Conservation (phyloP, 2,113 vertebrate genomes). For the Cathartes aura region DNA sequence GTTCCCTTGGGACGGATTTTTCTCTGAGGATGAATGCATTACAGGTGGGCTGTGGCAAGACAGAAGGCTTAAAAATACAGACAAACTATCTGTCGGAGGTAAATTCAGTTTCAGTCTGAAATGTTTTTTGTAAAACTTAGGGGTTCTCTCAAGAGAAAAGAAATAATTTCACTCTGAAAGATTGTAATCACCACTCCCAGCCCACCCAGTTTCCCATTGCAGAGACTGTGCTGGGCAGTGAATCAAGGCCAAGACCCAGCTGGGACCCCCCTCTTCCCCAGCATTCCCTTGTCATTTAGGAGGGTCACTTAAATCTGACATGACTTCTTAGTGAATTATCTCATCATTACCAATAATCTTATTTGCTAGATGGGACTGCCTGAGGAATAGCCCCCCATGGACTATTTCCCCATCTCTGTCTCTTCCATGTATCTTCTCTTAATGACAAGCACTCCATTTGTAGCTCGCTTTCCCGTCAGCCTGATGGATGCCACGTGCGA, state of each 20-base stretch:
- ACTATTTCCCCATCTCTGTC: background rate
- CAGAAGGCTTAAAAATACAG: conserved; percentile 11
- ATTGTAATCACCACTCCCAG: background rate
- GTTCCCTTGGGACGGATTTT: conserved; percentile 2
- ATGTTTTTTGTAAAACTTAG: background rate
- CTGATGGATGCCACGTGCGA: conserved; percentile 20
- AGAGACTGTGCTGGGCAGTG: background rate
- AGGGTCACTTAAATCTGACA: conserved; percentile 15
- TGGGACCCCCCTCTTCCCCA: background rate
- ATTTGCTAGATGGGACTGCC: conserved; percentile 26
- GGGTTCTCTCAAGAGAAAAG: background rate
- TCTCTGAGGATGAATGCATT: conserved; percentile 8
- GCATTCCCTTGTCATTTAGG: background rate
- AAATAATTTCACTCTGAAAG: background rate
- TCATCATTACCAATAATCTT: conserved; percentile 45
- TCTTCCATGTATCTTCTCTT: conserved; percentile 30
- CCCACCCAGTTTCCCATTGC: background rate
- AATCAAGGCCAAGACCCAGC: background rate
- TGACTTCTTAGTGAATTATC: conserved; percentile 55
- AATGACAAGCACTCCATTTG: conserved; percentile 38
- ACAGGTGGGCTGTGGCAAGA: conserved; percentile 13
- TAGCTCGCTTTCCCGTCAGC: background rate
- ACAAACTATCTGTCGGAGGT: background rate
- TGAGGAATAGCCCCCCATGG: conserved; percentile 41
- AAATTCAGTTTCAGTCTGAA: background rate